Evolutionary conservation across 2,888 invertebrate species (phyloP), one percentile per base, ranked within the genome.

Genomic region (Pseudococcus viburni): DNA sequence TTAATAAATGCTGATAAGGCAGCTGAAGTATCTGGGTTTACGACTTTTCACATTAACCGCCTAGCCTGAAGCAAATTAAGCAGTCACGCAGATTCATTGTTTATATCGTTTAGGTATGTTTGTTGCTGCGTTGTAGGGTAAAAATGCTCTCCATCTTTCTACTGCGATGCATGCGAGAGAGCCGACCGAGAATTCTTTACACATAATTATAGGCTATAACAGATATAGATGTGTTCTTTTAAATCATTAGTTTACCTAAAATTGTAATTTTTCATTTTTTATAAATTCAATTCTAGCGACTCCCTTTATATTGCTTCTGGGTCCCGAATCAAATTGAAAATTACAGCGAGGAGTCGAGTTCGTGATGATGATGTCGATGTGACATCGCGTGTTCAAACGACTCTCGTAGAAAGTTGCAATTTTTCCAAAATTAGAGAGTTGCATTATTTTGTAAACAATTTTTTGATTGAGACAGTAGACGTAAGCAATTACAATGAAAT

Each of bases 1-100:
- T 77, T 77, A 77, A 77, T 77, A 77, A 77, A 77, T 77, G 77
- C 77, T 77, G 77, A 77, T 77, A 77, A 77, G 39, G 39, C 77
- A 77, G 77, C 22, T 77, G 77, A 77, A 77, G 77, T 77, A 39
- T 77, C 77, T 77, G 77, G 77, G 39, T 77, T 77, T 77, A 77
- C 77, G 77, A 77, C 77, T 77, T 77, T 77, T 77, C 39, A 77
- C 77, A 77, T 77, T 26, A 39, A 77, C 77, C 77, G 77, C 77
- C 77, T 77, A 77, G 77, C 77, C 77, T 7, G 33, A 11, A 17
- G 77, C 77, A 39, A 77, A 77, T 77, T 77, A 77, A 26, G 17
- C 77, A 39, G 77, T 77, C 77, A 77, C 77, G 77, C 77, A 77
- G 77, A 77, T 77, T 39, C 77, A 77, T 77, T 77, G 77, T 77